Evolutionary conservation across 2,797 vertebrate genomes (phyloP).

Genomic region (Trachurus trachurus): DNA sequence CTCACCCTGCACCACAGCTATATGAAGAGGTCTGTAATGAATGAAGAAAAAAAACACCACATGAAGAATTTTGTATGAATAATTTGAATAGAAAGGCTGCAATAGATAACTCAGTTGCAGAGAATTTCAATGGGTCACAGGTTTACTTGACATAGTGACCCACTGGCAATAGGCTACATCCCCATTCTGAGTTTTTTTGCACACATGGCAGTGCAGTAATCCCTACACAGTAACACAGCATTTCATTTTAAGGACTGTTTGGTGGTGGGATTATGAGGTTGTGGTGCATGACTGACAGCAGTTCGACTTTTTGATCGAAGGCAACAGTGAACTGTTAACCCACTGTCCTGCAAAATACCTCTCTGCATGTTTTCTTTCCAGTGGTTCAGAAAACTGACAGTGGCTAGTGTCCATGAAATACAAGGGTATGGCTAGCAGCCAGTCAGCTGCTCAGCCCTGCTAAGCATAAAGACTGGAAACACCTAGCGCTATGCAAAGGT

Average conservation of each 20-base stretch:
- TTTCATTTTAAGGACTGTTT: background rate
- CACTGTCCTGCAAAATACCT: background rate
- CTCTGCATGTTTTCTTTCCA: background rate
- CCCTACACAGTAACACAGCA: background rate
- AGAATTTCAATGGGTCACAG: background rate
- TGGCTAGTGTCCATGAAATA: background rate
- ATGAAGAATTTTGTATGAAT: slow-evolving; percentile 24
- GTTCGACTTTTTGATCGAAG: background rate
- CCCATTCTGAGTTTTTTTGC: background rate
- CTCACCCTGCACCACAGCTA: slow-evolving; percentile 90
- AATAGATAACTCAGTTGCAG: background rate
- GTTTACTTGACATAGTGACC: slow-evolving; percentile 19
- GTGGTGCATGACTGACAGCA: background rate
- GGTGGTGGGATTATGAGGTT: background rate
- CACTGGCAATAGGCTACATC: background rate
- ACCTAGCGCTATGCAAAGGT: background rate
- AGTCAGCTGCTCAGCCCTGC: background rate
- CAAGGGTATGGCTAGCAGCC: background rate
- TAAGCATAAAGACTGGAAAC: background rate
- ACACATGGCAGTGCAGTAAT: background rate
- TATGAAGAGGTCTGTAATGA: slow-evolving; percentile 90
- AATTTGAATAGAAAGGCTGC: slow-evolving; percentile 17
- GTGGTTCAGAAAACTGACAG: background rate
- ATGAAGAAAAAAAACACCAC: slow-evolving; percentile 31
- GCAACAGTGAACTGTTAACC: no score